These are phyloP conservation scores for Lysiphlebus fabarum DNA, from an alignment of 1,140 invertebrate species.

Conservation along the genomic window DNA sequence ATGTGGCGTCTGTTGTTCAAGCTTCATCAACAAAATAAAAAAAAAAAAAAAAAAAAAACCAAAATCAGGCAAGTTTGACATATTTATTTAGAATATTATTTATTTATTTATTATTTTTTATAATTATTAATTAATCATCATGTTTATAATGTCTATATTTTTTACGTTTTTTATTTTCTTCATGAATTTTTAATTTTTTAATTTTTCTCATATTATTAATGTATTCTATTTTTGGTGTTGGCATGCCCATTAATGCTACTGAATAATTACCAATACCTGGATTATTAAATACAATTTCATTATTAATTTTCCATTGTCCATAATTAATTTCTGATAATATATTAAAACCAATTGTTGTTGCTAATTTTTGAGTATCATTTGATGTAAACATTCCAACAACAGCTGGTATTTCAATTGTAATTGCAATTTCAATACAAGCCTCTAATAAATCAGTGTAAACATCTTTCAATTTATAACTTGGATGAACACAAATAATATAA, in stretches of 20 bases:
- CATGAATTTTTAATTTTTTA: constrained; percentile 11
- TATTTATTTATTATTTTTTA: too few relatives aligned
- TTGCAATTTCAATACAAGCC: constrained; percentile 49
- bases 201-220: constrained; percentile 9
- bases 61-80: too few relatives aligned
- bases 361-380: constrained; percentile 50
- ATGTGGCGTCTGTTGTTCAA: too few relatives aligned
- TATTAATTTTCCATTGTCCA: constrained; percentile 55
- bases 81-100: too few relatives aligned
- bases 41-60: too few relatives aligned
- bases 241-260: constrained; percentile 58
- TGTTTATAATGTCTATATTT: not conserved
- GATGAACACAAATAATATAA: constrained; percentile 48
- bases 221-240: constrained; percentile 11
- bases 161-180: not conserved
- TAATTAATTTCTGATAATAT: constrained; percentile 58
- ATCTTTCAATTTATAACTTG: constrained; percentile 43
- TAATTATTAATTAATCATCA: too few relatives aligned
- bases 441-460: constrained; percentile 54
- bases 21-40: too few relatives aligned
- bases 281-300: constrained; percentile 57
- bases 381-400: constrained; percentile 59
- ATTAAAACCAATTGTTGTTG: constrained; percentile 52
- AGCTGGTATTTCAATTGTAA: constrained; percentile 50
- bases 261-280: constrained; percentile 61